Evolutionary conservation across 2,888 invertebrate genomes (phyloP), one percentile per base, ranked within the genome.

Genomic region (Sinodicranocentrus sp.): DNA sequence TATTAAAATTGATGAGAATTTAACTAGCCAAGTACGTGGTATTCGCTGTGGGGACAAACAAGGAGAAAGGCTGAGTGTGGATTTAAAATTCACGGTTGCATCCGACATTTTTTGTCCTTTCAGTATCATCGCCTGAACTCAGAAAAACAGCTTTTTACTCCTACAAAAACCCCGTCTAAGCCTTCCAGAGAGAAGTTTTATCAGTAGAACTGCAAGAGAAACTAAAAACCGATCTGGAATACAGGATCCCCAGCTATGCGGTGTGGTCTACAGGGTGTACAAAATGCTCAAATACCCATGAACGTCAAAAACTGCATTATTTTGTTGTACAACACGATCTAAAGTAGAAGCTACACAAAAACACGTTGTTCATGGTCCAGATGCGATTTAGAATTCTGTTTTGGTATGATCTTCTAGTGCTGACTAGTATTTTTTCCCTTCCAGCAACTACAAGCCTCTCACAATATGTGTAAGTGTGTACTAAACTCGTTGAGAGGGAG

Each of bases 1-100:
- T 67, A 67, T 67, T 19, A 67, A 67, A 67, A 67, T 67, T 67
- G 44, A 67, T 44, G 67, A 67, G 43, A 17, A 44, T 44, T 44
- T 44, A 44, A 67, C 13, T 5, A 59, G 25, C 6, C 15, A 33
- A 33, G 28, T 33, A 15, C 26, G 2, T n/a, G n/a, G n/a, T n/a
- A n/a, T n/a, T n/a, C n/a, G n/a, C n/a, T n/a, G n/a, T 25, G 26
- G 33, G 17, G 39, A 39, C 33, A 39, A 26, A 59, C n/a, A 59
- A 59, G 59, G 21, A 21, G n/a, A n/a, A 13, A 21, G 19, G 25
- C 59, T 59, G 21, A 2, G 21, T 59, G 25, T 19, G 48, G 17
- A 23, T 17, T 63, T 63, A 17, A 17, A 39, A 39, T 63, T 63
- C 63, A 63, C 39, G 10, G 63, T 33, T 39, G 63, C 63, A 63